Conservation (phyloP, 2,888 invertebrate species). For the Eupithecia exiguata region DNA sequence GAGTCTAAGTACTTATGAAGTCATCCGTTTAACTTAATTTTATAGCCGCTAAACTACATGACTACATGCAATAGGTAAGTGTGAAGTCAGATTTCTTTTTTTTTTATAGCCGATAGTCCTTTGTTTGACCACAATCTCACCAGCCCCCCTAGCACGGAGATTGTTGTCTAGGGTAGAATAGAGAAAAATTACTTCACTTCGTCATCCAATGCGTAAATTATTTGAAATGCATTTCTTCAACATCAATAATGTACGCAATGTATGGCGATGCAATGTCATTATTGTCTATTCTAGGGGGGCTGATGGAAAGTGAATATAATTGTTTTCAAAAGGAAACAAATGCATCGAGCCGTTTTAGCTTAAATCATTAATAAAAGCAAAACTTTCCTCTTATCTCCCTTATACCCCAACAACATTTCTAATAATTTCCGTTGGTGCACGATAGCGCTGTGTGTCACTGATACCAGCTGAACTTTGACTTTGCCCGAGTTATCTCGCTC, state of each 20-base stretch:
- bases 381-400: conserved; percentile 31
- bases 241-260: no score
- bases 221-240: no score
- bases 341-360: not conserved
- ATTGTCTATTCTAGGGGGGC: no score
- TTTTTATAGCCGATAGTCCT: no score
- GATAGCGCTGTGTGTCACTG: conserved; percentile 33
- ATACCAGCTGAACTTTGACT: conserved; percentile 57
- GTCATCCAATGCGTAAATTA: no score
- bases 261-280: no score
- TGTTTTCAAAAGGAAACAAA: not conserved
- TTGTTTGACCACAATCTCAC: no score
- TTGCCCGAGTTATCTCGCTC: conserved; percentile 56
- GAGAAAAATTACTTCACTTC: no score
- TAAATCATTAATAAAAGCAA: not conserved
- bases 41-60: no score
- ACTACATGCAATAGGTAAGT: not conserved
- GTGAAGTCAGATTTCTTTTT: not conserved
- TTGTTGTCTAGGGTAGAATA: no score
- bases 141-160: no score
- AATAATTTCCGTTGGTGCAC: conserved; percentile 49
- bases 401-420: conserved; percentile 32
- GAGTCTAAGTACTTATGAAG: not conserved
- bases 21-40: not conserved
- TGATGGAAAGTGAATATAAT: no score